A percentile compares a stretch with the other conserved stretches of the same genome.
phyloP scores from a whole-genome alignment of 2,113 vertebrate genomes.

The Camelus bactrianus region DNA sequence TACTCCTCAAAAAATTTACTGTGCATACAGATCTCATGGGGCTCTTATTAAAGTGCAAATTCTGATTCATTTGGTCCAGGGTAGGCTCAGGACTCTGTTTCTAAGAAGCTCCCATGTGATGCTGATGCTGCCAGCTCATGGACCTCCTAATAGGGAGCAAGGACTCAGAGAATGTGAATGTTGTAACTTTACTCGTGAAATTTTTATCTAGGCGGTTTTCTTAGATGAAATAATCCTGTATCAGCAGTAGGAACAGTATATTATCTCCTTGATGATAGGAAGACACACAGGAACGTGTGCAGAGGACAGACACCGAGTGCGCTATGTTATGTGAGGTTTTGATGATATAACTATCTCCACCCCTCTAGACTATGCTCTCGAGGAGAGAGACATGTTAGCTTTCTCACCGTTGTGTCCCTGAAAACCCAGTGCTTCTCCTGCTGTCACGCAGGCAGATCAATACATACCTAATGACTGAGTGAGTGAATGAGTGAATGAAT shows the following conservation, averaged over 20 bases:
- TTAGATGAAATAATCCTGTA: neutral
- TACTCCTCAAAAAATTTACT: neutral
- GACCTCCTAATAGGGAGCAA: neutral
- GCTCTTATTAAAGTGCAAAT: no score
- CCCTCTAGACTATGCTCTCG: no score
- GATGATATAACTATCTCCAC: fast-evolving
- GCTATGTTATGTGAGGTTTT: fast-evolving
- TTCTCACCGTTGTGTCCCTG: neutral
- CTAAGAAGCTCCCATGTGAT: neutral
- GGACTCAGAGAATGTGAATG: fast-evolving
- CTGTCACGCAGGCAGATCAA: neutral
- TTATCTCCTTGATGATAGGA: neutral
- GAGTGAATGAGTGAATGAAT: neutral
- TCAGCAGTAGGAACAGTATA: neutral
- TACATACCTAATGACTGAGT: neutral
- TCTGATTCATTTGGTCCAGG: neutral
- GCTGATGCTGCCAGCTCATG: fast-evolving
- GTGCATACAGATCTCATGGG: fast-evolving
- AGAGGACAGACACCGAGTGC: fast-evolving
- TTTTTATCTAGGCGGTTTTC: neutral
- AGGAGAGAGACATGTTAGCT: no score
- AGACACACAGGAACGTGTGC: fast-evolving
- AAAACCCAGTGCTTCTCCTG: neutral
- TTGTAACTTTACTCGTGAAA: neutral
- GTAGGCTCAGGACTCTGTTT: neutral